phyloP scores from a whole-genome alignment of 2,113 vertebrate genomes.

The Mobula hypostoma region DNA sequence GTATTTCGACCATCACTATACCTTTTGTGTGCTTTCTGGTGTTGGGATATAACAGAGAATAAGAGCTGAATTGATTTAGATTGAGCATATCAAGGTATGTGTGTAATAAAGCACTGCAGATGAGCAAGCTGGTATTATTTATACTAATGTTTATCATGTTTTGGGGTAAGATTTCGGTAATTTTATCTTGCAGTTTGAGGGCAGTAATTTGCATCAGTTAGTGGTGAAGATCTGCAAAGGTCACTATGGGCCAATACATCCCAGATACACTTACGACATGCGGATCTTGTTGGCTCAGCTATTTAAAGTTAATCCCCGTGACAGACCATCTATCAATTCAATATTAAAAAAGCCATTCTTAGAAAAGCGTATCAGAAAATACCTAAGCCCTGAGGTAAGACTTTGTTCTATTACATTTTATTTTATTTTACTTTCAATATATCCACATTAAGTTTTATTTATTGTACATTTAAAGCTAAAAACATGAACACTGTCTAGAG shows the following conservation, averaged over 20 bases:
- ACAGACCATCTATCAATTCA: slow-evolving; percentile 74
- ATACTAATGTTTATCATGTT: background rate
- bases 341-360: slow-evolving; percentile 70
- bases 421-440: background rate
- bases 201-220: slow-evolving; percentile 67
- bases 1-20: background rate
- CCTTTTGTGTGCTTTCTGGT: background rate
- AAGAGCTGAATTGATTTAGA: too few relatives aligned
- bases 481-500: background rate
- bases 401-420: background rate
- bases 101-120: background rate
- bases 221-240: slow-evolving; percentile 80
- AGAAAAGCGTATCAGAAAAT: slow-evolving; percentile 59
- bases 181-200: slow-evolving; percentile 67
- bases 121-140: background rate
- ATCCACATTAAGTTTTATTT: background rate
- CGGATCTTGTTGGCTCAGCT: slow-evolving; percentile 67
- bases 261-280: slow-evolving; percentile 66
- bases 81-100: background rate
- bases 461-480: background rate
- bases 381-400: slow-evolving; percentile 64
- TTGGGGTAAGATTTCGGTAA: background rate
- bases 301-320: slow-evolving; percentile 72
- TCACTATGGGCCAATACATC: slow-evolving; percentile 59
- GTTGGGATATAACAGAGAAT: background rate